Evolutionary conservation across 2,797 vertebrate genomes (phyloP), one percentile per base, ranked within the genome.

Genomic region (Petrocephalus schoutedeni): DNA sequence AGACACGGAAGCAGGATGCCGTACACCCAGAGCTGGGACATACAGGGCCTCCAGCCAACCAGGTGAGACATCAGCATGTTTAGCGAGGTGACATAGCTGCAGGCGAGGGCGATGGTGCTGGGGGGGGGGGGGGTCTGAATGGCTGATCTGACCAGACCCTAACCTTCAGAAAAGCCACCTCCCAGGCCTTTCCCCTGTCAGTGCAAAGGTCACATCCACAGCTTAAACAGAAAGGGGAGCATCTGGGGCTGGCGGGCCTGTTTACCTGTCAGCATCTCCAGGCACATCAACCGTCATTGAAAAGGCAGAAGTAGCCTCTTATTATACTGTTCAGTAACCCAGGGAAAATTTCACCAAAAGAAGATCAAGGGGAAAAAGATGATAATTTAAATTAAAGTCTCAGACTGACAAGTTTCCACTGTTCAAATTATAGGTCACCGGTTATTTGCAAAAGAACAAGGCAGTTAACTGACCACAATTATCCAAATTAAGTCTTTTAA

Each of bases 1-100:
- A 77, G 71, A 77, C 61, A 71, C 64, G 16, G 45, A 77, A 77
- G 71, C 71, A 77, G 71, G 71, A 77, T 77, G 71, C 41, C 28
- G 16, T 45, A 45, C 41, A n/a, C 71, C 9, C 54, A 7, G 71
- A 19, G 14, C 36, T 45, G 71, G 41, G 36, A 45, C 71, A 77
- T 5, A 45, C 32, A 77, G 36, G 36, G 71, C 71, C 14, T 41
- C 16, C 19, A 77, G 71, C 41, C 71, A 77, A n/a, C 41, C 41
- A n/a, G 71, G 71, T 77, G 32, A 77, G 71, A 77, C 71, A 77
- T 45, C 32, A 45, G 71, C 71, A 77, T 41, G 36, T 77, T 71
- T 14, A 67, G 64, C 4, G 12, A 67, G 64, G 32, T 67, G 32
- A 67, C 32, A 67, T 3, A 32, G 61, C 61, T 67, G 61, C 61